phyloP scores from a whole-genome alignment of 2,888 invertebrate genomes.

The Tenthredo scrophulariae region DNA sequence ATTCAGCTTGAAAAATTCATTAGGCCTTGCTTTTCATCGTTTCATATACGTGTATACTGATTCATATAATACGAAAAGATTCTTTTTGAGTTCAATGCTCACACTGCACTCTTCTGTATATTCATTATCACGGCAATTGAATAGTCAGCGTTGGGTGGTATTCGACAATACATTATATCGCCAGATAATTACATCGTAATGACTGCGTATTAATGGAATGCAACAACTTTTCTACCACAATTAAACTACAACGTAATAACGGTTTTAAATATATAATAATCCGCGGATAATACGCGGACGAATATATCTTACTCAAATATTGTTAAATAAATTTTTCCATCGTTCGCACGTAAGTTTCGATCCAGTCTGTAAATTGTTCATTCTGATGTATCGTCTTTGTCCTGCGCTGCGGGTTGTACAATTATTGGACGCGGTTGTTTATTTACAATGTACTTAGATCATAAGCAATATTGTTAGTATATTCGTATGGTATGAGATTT shows the following conservation, averaged over 20 bases:
- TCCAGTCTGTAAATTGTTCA: neutral
- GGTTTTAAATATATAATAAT: neutral
- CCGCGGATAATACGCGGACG: neutral
- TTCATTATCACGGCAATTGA: neutral
- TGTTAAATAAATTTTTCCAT: neutral
- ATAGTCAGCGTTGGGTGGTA: neutral
- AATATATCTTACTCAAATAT: neutral
- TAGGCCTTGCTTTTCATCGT: constrained; percentile 33
- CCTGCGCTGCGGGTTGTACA: neutral
- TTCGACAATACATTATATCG: neutral
- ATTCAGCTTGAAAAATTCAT: constrained; percentile 34
- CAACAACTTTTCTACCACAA: neutral
- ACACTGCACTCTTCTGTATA: neutral
- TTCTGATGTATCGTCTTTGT: neutral
- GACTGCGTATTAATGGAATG: neutral
- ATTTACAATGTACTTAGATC: constrained; percentile 29
- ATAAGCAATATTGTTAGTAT: neutral
- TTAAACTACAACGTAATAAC: neutral
- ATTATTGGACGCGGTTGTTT: constrained; percentile 26
- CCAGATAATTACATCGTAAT: neutral
- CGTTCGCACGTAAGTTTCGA: neutral
- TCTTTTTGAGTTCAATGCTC: neutral
- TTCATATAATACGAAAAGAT: neutral
- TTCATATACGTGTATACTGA: neutral
- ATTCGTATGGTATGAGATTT: neutral